Evolutionary conservation across 2,888 invertebrate genomes (phyloP), one percentile per base, ranked within the genome.

Genomic region (Scaptomyza caliginosa): DNA sequence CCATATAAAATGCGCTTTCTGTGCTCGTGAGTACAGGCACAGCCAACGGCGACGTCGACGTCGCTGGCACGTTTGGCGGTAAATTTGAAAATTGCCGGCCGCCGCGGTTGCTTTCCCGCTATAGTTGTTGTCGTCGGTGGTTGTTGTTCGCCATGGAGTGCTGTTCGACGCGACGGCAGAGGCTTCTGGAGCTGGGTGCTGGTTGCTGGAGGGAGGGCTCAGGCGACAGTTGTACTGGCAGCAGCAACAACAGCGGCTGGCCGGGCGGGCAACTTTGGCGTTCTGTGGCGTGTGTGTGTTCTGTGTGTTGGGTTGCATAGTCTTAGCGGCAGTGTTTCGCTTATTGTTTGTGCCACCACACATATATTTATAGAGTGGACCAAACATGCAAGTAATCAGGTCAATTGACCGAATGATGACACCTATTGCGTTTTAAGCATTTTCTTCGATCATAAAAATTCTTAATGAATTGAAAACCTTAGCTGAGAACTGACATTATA

Each of bases 1-100:
- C 89, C 88, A 90, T 90, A 89, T 87, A 89, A 91, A 90, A 88
- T 87, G 77, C 91, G 91, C 88, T 89, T 86, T 88, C 88, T 88
- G 16, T 34, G 68, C 50, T 78, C 91, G 81, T 91, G 91, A 60
- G 73, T 75, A 73, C 73, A 73, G 73, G 73, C 73, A 88, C 88
- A 77, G 84, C 73, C 77, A 81, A 66, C 81, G 74, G 63, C 77
- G 81, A 81, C 78, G 77, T 77, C 74, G 79, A 56, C 71, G 71
- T 81, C 79, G 80, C 82, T 74, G 77, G 75, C 56, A 69, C 67
- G 88, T 88, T 90, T 91, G 91, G 91, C 91, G 91, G 89, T 86
- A 90, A 89, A 89, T 91, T 91, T 91, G 88, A 91, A 91, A 90
- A 90, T 89, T 82, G 85, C 82, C 76, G 79, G 80, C 68, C 81